Percentiles rank a stretch among this genome's conserved stretches.
phyloP scores from a whole-genome alignment of 2,888 invertebrate species.

The Pachymerium ferrugineum region DNA sequence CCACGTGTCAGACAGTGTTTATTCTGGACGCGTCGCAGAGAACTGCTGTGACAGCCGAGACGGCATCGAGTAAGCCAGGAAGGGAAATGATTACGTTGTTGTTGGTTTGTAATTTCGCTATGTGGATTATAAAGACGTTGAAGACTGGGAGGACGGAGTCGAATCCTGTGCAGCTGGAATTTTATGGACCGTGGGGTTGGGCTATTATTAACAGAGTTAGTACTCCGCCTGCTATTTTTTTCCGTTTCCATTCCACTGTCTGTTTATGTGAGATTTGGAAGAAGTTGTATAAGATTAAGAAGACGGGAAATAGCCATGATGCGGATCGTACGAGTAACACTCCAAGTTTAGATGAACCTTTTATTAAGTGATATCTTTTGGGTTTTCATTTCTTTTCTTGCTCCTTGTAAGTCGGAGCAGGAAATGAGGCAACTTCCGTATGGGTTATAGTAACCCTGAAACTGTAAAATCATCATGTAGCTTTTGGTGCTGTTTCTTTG shows the following conservation, averaged over 20 bases:
- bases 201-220: conserved; percentile 93
- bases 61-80: conserved; percentile 80
- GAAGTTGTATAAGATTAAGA: conserved; percentile 70
- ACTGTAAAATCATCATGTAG: too few relatives aligned
- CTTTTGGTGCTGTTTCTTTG: too few relatives aligned
- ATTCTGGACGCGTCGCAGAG: conserved; percentile 82
- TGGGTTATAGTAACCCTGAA: too few relatives aligned
- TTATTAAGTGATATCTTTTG: background rate
- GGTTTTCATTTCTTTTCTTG: background rate
- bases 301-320: background rate
- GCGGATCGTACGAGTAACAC: background rate
- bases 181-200: conserved; percentile 92
- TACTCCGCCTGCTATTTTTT: conserved; percentile 89
- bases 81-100: conserved; percentile 89
- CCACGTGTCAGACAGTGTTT: conserved; percentile 47
- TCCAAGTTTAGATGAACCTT: background rate
- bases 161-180: conserved; percentile 83
- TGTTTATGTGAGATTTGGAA: conserved; percentile 96
- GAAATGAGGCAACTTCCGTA: too few relatives aligned
- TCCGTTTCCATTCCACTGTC: conserved; percentile 89
- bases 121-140: conserved; percentile 61
- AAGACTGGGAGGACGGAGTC: conserved; percentile 87
- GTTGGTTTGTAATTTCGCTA: conserved; percentile 48
- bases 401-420: too few relatives aligned
- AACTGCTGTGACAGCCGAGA: conserved; percentile 71